Base-by-base conservation (phyloP, 2,113 vertebrate species). In the Salvator merianae region DNA sequence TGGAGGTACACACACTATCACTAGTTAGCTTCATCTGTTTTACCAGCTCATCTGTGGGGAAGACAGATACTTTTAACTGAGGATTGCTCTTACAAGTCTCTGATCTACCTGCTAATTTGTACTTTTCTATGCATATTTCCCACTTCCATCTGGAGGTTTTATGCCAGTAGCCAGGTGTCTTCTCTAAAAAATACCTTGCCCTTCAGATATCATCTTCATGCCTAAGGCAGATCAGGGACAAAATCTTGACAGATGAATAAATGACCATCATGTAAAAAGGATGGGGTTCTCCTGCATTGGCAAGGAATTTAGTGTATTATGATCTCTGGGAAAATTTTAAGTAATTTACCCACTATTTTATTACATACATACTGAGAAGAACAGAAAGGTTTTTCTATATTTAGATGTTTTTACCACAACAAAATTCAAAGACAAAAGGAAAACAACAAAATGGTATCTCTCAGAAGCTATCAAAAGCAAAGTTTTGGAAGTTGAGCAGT, bases 121-220 rank as follows among this genome's bases (percentile, higher is more conserved):
- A 84, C 91, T 89, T 92, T 88, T 93, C 93, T 88, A 75, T 63
- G 68, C 83, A 88, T 86, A 87, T 76, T 81, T 91, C 87, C 85
- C 65, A 78, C 40, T 89, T 87, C 87, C 88, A 90, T 32, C 74
- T 86, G 91, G 91, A 89, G 88, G 26, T 90, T 92, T 81, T 66
- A 84, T 66, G 88, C 80, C 89, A 76, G 77, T 87, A 85, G 90
- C 92, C 89, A 91, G 92, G 92, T 92, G 90, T 90, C 88, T 89
- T 85, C 83, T 89, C 78, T 1, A 1, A 84, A 89, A 87, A 90
- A 89, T 91, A 90, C 87, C 84, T 80, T 91, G 87, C 86, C 86
- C 91, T 91, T 93, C 77, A 66, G 87, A 90, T 83, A 91, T 91
- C 83, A 85, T 90, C 90, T 86, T 47, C 79, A 55, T 79, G 92